Evolutionary conservation across 2,113 vertebrate species (phyloP).

Genomic region (Recurvirostra avosetta): DNA sequence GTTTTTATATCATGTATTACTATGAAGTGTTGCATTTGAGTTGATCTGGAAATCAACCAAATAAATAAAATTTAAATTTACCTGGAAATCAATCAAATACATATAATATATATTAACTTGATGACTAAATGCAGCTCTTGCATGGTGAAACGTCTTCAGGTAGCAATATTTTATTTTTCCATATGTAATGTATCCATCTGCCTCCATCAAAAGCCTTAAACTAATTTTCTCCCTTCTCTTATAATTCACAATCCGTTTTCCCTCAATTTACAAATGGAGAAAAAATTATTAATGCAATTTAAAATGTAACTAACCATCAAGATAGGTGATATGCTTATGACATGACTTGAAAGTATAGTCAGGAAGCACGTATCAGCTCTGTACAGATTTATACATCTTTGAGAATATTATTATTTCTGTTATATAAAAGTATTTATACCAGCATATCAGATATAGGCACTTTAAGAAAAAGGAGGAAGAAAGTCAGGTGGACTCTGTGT

Average conservation of each 20-base stretch:
- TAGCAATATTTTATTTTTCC: neutral
- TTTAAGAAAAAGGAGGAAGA: neutral
- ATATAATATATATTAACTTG: neutral
- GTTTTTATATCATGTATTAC: neutral
- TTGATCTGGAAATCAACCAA: neutral
- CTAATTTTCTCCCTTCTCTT: neutral
- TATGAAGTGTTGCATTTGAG: neutral
- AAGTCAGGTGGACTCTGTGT: neutral
- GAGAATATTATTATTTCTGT: neutral
- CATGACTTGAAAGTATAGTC: neutral
- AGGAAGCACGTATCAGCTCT: neutral
- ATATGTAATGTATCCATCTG: neutral
- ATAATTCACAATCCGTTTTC: neutral
- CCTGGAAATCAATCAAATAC: neutral
- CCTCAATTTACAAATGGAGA: neutral
- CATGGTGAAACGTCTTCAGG: neutral
- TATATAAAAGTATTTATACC: neutral
- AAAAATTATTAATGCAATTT: neutral
- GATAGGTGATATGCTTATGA: neutral
- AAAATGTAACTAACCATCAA: neutral
- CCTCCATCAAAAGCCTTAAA: neutral
- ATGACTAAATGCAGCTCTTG: neutral
- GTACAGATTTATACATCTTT: neutral
- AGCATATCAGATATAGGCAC: constrained; percentile 9
- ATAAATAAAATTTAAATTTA: neutral